Evolutionary conservation across 2,113 vertebrate species (phyloP).

Genomic region (Dolichallabes microphthalmus): DNA sequence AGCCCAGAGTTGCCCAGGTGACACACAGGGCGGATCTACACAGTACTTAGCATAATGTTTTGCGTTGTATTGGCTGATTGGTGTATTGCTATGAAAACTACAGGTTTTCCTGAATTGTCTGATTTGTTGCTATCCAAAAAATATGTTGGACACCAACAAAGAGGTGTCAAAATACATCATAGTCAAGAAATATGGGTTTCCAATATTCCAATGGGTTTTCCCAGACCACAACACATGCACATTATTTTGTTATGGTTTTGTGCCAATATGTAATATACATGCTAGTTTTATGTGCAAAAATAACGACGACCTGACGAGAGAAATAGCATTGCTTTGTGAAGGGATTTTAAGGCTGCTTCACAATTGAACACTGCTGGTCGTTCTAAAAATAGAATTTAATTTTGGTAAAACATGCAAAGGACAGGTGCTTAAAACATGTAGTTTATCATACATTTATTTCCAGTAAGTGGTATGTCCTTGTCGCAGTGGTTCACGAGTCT

Average conservation of each 20-base stretch:
- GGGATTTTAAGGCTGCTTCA: background rate
- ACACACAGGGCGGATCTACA: too few relatives aligned
- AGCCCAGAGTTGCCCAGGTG: too few relatives aligned
- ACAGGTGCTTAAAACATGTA: background rate
- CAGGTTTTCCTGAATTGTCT: background rate
- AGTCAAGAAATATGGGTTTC: background rate
- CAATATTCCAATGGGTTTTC: background rate
- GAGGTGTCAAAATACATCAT: background rate
- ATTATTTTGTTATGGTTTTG: background rate
- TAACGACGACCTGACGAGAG: background rate
- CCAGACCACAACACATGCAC: background rate
- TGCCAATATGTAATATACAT: background rate
- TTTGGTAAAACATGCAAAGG: background rate
- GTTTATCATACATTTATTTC: background rate
- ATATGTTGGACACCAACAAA: background rate
- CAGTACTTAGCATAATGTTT: too few relatives aligned
- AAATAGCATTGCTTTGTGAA: background rate
- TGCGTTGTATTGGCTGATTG: too few relatives aligned
- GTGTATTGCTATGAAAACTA: background rate
- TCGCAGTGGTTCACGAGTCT: background rate
- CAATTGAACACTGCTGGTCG: background rate
- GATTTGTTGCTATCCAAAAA: background rate
- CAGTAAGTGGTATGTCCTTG: background rate
- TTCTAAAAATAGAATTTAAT: background rate
- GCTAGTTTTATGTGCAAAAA: background rate